phyloP scores from a whole-genome alignment of 2,888 invertebrate genomes.

The Coenonympha glycerion region DNA sequence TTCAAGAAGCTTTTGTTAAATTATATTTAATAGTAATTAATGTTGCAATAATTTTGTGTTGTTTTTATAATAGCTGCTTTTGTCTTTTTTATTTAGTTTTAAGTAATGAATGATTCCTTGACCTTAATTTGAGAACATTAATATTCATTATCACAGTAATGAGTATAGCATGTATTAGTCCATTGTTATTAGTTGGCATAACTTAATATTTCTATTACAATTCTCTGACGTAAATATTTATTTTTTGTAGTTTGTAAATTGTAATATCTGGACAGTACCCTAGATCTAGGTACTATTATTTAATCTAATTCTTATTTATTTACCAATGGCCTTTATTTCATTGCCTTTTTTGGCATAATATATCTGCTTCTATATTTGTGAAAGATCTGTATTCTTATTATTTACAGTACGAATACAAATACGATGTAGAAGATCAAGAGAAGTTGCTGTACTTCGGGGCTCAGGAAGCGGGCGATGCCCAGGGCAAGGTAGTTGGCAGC shows the following conservation, averaged over 20 bases:
- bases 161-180: neutral
- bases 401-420: conserved; percentile 82
- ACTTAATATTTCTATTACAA: neutral
- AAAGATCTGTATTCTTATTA: too few species aligned
- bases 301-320: too few species aligned
- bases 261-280: too few species aligned
- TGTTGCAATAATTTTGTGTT: too few species aligned
- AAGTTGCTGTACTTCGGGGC: conserved; percentile 81
- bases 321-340: too few species aligned
- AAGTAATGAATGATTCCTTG: neutral
- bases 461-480: conserved; percentile 79
- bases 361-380: neutral
- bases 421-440: conserved; percentile 83
- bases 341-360: neutral
- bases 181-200: neutral
- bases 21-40: too few species aligned
- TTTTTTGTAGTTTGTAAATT: too few species aligned
- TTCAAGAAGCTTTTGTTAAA: too few species aligned
- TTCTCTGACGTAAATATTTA: too few species aligned
- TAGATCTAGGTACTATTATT: too few species aligned
- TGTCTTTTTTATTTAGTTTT: too few species aligned
- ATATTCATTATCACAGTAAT: conserved; percentile 3
- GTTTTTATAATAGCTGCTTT: too few species aligned
- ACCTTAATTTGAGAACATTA: neutral
- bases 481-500: conserved; percentile 79